Conservation (phyloP, 2,888 invertebrate genomes). For the Adelphocoris suturalis region DNA sequence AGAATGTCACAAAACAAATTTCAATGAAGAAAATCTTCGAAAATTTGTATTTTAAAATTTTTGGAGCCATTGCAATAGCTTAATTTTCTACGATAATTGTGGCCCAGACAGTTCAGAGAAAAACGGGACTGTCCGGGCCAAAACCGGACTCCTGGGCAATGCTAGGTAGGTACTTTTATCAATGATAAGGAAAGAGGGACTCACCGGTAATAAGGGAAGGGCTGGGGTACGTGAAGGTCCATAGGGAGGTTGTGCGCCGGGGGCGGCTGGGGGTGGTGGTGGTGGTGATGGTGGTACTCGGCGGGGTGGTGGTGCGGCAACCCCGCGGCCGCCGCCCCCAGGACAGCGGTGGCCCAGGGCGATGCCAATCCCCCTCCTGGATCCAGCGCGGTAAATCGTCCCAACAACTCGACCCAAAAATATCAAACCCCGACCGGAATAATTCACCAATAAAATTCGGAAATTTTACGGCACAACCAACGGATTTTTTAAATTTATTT, state of each 20-base stretch:
- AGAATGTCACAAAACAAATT: no score
- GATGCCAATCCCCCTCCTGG: slow-evolving; percentile 71
- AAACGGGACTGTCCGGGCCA: no score
- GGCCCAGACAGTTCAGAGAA: no score
- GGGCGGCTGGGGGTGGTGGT: slow-evolving; percentile 81
- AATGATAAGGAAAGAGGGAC: neutral
- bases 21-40: no score
- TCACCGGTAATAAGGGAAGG: slow-evolving; percentile 94
- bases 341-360: slow-evolving; percentile 71
- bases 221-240: slow-evolving; percentile 95
- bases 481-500: no score
- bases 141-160: no score
- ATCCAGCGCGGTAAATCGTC: slow-evolving; percentile 62
- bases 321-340: slow-evolving; percentile 77
- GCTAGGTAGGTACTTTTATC: no score
- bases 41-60: no score
- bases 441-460: neutral
- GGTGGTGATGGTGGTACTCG: slow-evolving; percentile 79
- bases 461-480: no score
- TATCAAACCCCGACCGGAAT: neutral
- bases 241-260: slow-evolving; percentile 81
- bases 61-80: no score
- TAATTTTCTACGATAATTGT: no score
- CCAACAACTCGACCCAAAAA: neutral
- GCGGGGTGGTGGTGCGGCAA: slow-evolving; percentile 84